Base-by-base conservation (phyloP, 2,113 vertebrate genomes). In the Melanostigma gelatinosum region DNA sequence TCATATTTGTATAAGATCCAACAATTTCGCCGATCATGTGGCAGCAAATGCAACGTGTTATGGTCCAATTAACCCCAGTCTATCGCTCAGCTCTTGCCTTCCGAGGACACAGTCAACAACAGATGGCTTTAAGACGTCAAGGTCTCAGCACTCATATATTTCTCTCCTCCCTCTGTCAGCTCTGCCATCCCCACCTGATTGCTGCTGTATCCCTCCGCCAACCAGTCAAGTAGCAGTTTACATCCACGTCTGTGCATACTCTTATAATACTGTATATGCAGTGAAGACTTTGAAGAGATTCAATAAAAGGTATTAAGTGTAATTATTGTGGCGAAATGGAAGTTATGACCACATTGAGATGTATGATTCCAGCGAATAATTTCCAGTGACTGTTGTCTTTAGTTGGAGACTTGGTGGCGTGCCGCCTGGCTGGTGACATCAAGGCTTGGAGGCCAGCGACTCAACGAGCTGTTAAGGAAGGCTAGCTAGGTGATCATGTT, bases 71-170 rank as follows among this genome's bases (percentile, higher is more conserved):
- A 87, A 84, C 77, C 50, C 62, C 46, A 34, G 72, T 81, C 63
- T 73, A 68, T 79, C 15, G 4, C 61, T 77, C 38, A 48, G 62
- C 72, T 71, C 52, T 77, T 29, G 6, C 72, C 61, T 73, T 75
- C 70, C 42, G 66, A 85, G 71, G 70, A 88, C 27, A 6, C 52
- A 46, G 77, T 74, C 57, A 80, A 79, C 75, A 88, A 67, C 88
- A 89, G 74, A 91, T 83, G 85, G 71, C 83, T 85, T 87, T 60
- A 20, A 72, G 73, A 83, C 66, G 63, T 86, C 38, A 44, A 78
- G 66, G 73, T 83, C 86, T 50, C 70, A 65, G 55, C 60, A 76
- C 71, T 65, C 52, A 85, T n/a, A 78, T 24, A 80, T 67, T 64
- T 73, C 62, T 71, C 32, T 29, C 60, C 36, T 77, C 80, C 75